Evolutionary conservation across 2,797 vertebrate genomes (phyloP).

Genomic region (Coregonus sp.): DNA sequence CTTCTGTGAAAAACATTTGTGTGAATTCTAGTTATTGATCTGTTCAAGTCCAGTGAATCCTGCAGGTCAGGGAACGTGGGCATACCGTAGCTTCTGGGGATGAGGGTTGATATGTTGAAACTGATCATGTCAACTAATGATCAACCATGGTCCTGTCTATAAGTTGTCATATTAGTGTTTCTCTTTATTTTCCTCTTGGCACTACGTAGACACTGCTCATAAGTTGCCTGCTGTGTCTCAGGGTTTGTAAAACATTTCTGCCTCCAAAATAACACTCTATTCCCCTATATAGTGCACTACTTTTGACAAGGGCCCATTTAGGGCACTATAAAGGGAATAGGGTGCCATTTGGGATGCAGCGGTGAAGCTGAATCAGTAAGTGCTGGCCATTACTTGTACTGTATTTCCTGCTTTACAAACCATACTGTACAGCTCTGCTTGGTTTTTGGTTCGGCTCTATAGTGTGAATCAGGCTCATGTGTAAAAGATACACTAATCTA

Average conservation of each 20-base stretch:
- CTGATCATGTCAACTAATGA: background rate
- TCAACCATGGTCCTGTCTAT: constrained; percentile 12
- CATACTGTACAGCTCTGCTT: background rate
- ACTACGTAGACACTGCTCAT: constrained; percentile 36
- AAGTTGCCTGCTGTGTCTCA: constrained; percentile 55
- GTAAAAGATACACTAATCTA: constrained; percentile 5
- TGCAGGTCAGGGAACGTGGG: constrained; percentile 62
- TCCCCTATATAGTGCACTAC: background rate
- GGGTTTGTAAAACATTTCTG: constrained; percentile 42
- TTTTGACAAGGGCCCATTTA: background rate
- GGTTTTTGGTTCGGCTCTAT: background rate
- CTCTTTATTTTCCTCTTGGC: constrained; percentile 21
- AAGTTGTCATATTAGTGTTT: constrained; percentile 40
- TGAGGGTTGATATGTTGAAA: constrained; percentile 8
- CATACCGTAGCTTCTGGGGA: constrained; percentile 37
- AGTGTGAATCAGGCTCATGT: background rate
- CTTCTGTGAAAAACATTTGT: constrained; percentile 22
- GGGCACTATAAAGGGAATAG: background rate
- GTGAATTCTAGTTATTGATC: constrained; percentile 15
- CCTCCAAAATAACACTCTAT: background rate
- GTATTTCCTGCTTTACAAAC: background rate
- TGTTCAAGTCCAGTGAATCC: constrained; percentile 51
- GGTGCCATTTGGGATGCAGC: background rate
- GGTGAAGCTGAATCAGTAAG: constrained; percentile 31
- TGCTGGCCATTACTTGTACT: constrained; percentile 18